Evolutionary conservation across 2,113 vertebrate genomes (phyloP), one percentile per base, ranked within the genome.

Genomic region (Onychorhynchus coronatus): DNA sequence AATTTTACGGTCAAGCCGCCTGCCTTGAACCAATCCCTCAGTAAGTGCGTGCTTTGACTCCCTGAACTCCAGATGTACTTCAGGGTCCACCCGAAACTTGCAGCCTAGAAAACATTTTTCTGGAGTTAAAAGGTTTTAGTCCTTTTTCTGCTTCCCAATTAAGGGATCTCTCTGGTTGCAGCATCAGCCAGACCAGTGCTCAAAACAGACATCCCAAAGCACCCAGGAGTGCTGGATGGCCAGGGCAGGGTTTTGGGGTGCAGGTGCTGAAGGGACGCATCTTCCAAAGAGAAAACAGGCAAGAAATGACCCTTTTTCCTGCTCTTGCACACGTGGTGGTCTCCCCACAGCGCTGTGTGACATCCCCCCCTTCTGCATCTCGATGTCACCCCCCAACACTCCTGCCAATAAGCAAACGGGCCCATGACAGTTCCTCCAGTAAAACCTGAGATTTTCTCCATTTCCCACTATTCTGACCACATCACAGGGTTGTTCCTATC

Each of bases 11-110:
- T 59, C 91, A 89, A 74, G 65, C 70, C 49, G 75, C 85, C 65
- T 62, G 72, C 73, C 73, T 71, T 35, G 35, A 83, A 80, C 19
- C 27, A 63, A 56, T 42, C 68, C 39, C 61, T 84, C 62, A 31
- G 68, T 37, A 91, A 93, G 79, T 80, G 46, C 41, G 19, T 6
- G 78, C n/a, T 88, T 59, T 94, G 94, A 91, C 62, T 91, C 83
- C 46, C 74, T 95, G 93, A 25, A 28, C 50, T 77, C 63, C 85
- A 96, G 65, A 85, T 3, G 12, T 25, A 65, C 79, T 71, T n/a
- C 73, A 71, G 77, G 41, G 68, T 65, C 75, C 24, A 72, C 74
- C 49, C 90, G 65, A 70, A 78, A 86, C 55, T 55, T 55, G 53
- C 74, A 95, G 79, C 86, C 87, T 44, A 68, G 22, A 41, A 88